Conservation (phyloP, 2,113 vertebrate species). For the Choloepus hoffmanni region DNA sequence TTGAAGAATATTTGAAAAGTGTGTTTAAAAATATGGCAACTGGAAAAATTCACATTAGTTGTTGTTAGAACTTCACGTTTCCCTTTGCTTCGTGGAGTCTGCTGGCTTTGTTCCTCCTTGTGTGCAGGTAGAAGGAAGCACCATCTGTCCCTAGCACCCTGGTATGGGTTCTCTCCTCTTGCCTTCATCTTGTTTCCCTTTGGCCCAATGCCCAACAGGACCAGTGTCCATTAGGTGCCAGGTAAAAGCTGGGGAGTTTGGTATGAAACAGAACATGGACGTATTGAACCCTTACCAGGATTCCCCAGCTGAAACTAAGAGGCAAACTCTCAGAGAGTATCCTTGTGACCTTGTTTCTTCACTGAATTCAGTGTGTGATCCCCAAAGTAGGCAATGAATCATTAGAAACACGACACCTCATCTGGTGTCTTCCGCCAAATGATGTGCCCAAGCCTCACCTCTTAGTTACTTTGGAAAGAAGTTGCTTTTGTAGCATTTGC, state of each 20-base stretch:
- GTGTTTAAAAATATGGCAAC: background rate
- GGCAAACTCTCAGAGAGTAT: background rate
- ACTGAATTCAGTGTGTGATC: background rate
- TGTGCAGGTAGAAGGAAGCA: background rate
- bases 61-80: background rate
- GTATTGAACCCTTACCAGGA: background rate
- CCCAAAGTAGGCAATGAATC: background rate
- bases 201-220: background rate
- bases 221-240: background rate
- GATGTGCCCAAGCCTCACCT: background rate
- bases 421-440: background rate
- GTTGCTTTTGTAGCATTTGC: background rate
- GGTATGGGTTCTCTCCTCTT: background rate
- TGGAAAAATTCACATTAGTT: background rate
- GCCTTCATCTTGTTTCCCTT: too few species aligned
- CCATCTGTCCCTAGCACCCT: background rate
- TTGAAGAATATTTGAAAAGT: conserved; percentile 17
- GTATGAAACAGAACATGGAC: background rate
- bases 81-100: background rate
- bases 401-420: background rate
- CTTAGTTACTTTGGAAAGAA: background rate
- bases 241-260: background rate
- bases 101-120: too few species aligned
- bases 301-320: background rate
- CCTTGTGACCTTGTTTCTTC: background rate